Percentiles rank a stretch among this genome's conserved stretches.
phyloP scores from a whole-genome alignment of 2,113 vertebrate species.

The Rhabdomys dilectus region DNA sequence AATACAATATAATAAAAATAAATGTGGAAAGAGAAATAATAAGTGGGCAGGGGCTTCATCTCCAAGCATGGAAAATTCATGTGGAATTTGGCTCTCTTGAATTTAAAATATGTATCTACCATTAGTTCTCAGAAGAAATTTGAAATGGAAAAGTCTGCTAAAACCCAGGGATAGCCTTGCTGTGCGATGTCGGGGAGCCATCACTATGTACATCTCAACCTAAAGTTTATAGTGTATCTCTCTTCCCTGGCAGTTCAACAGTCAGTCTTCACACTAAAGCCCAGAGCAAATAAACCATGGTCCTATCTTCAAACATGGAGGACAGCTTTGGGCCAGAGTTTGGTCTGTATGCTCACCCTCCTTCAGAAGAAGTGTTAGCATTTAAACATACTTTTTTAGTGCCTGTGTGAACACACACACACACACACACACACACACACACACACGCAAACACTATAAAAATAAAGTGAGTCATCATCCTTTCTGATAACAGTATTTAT shows the following conservation, averaged over 20 bases:
- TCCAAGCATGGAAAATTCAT: neutral
- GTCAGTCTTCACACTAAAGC: neutral
- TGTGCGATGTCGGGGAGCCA: neutral
- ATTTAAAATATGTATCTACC: neutral
- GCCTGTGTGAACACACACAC: neutral
- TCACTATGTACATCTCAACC: neutral
- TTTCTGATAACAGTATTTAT: neutral
- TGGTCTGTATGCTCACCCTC: neutral
- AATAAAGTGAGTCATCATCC: neutral
- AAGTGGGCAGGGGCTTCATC: conserved; percentile 13
- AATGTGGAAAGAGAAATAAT: conserved; percentile 49
- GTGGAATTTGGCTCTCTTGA: neutral
- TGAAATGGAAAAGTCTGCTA: neutral
- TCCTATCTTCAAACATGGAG: neutral
- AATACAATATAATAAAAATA: conserved; percentile 72
- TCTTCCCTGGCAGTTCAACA: neutral
- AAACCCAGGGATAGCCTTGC: neutral
- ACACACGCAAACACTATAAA: no score
- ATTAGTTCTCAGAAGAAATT: conserved; percentile 30
- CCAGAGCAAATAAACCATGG: neutral
- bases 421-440: no score
- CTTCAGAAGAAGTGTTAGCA: neutral
- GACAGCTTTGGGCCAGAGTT: neutral
- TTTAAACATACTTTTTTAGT: neutral
- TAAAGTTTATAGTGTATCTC: neutral